Evolutionary conservation across 2,888 invertebrate species (phyloP).

Genomic region (Holacanthella duospinosa): DNA sequence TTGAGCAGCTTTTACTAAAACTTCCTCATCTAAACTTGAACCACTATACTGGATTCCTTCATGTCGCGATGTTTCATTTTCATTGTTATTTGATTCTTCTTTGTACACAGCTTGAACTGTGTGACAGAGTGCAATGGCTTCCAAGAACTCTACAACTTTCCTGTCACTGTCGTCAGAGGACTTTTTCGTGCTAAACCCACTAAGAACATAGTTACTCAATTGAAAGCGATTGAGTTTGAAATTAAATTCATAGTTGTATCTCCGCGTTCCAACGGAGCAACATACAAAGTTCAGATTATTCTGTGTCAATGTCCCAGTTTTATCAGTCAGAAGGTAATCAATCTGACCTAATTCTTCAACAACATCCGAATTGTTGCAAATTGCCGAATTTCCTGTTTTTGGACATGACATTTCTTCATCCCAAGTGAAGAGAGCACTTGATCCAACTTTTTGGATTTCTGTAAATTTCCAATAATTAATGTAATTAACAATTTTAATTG

Average conservation of each 20-base stretch:
- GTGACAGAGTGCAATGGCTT: conserved; percentile 64
- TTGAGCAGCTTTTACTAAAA: conserved; percentile 69
- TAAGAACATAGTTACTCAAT: no score
- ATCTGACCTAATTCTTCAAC: no score
- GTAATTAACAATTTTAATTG: neutral
- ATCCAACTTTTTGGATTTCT: neutral
- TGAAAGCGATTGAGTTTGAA: no score
- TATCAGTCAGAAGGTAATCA: no score
- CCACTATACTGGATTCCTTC: conserved; percentile 51
- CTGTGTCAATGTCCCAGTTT: no score
- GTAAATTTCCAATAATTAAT: neutral
- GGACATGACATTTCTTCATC: neutral
- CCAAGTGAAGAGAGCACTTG: neutral
- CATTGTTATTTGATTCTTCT: no score
- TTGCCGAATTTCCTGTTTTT: neutral
- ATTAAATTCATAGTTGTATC: no score
- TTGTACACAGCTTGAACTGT: conserved; percentile 54
- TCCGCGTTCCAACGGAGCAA: no score
- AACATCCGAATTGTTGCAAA: neutral
- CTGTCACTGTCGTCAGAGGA: no score
- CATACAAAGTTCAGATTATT: no score
- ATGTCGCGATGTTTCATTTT: neutral
- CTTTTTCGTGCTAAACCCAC: no score
- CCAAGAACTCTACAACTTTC: conserved; percentile 65
- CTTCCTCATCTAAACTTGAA: conserved; percentile 87